These are phyloP conservation scores for Bathynomus jamesi DNA, from an alignment of 1,140 invertebrate species.

Conservation along the genomic window DNA sequence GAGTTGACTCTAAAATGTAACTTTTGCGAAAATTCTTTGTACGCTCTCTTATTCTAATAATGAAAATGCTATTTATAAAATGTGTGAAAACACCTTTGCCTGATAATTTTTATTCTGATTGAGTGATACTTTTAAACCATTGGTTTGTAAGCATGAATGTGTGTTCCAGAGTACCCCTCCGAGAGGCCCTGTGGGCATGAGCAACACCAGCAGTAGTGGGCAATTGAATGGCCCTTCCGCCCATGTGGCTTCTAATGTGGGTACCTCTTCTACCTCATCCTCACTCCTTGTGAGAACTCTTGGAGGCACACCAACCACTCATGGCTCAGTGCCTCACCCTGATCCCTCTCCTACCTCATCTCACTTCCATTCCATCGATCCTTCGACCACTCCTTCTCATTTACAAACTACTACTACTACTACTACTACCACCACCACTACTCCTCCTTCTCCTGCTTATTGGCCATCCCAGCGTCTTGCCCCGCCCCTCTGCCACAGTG, in stretches of 20 bases:
- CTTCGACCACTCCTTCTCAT: not conserved
- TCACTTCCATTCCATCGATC: slow-evolving; percentile 20
- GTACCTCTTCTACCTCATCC: slow-evolving; percentile 26
- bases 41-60: no score
- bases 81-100: no score
- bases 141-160: slow-evolving; percentile 28
- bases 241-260: slow-evolving; percentile 14
- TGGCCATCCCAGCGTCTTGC: slow-evolving; percentile 7
- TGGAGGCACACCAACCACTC: slow-evolving; percentile 21
- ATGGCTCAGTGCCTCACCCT: slow-evolving; percentile 15
- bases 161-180: slow-evolving; percentile 34
- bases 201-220: slow-evolving; percentile 21
- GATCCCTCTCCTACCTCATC: slow-evolving; percentile 30
- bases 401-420: not conserved
- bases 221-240: not conserved
- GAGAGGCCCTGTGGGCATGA: slow-evolving; percentile 18
- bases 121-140: no score
- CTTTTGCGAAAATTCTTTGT: no score
- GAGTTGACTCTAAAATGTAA: no score
- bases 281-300: slow-evolving; percentile 30
- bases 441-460: slow-evolving; percentile 6
- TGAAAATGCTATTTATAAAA: not conserved
- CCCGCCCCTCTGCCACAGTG: slow-evolving; percentile 31
- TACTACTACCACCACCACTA: slow-evolving; percentile 21
- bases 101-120: no score